Evolutionary conservation across 2,113 vertebrate genomes (phyloP).

Genomic region (Colossoma macropomum): DNA sequence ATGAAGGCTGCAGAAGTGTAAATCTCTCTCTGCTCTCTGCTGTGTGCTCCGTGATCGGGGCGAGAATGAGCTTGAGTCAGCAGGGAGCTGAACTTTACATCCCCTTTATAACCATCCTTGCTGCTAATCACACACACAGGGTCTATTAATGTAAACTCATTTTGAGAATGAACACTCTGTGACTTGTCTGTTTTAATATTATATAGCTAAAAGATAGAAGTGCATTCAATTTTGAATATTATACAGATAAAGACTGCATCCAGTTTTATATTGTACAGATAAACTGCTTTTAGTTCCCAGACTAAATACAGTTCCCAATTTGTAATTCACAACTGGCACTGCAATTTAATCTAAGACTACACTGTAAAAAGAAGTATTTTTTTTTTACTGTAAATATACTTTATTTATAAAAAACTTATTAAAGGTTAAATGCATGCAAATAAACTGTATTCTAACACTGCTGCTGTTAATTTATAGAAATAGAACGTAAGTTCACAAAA

Average conservation of each 20-base stretch:
- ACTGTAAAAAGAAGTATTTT: no score
- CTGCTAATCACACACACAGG: not conserved
- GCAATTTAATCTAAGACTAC: no score
- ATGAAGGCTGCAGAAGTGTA: conserved; percentile 42
- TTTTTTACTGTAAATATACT: no score
- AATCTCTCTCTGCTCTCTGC: conserved; percentile 35
- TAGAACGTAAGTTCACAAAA: no score
- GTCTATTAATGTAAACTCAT: not conserved
- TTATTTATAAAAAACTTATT: no score
- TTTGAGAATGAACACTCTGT: not conserved
- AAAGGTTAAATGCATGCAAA: no score
- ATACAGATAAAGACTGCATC: not conserved
- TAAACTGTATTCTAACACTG: no score
- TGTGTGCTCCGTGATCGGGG: conserved; percentile 24
- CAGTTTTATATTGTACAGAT: no score
- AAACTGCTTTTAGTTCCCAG: no score
- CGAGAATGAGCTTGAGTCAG: conserved; percentile 10
- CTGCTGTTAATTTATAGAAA: no score
- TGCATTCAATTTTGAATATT: not conserved
- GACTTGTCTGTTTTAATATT: not conserved
- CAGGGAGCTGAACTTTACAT: conserved; percentile 22
- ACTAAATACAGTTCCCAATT: no score
- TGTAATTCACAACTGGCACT: no score
- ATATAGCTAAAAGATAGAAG: not conserved
- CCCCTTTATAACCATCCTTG: not conserved